Conservation (phyloP, 2,797 vertebrate species). For the Smutsia temminckii region DNA sequence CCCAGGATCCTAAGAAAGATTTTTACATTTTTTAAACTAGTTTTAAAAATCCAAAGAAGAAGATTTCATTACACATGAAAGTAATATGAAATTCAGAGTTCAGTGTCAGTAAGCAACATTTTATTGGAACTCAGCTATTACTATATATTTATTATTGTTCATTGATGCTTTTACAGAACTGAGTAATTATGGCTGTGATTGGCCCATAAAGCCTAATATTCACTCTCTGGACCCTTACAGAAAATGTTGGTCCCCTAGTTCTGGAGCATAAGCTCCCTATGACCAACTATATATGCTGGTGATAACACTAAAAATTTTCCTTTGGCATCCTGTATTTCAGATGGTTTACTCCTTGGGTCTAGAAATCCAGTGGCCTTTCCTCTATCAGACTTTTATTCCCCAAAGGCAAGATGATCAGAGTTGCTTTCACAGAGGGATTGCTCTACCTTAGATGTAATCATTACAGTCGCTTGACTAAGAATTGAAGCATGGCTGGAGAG, state of each 20-base stretch:
- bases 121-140: neutral
- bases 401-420: neutral
- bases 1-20: neutral
- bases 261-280: neutral
- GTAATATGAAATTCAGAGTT: constrained; percentile 11
- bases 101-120: neutral
- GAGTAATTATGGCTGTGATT: neutral
- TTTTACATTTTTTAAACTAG: constrained; percentile 23
- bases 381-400: neutral
- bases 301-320: neutral
- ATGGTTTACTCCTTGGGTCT: neutral
- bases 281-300: neutral
- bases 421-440: constrained; percentile 1
- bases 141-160: neutral
- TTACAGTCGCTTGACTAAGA: neutral
- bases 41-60: neutral
- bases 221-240: neutral
- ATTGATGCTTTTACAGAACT: neutral
- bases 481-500: neutral
- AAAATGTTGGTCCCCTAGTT: neutral
- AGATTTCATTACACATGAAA: neutral
- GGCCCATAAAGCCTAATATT: neutral
- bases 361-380: neutral
- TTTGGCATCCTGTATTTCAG: neutral
- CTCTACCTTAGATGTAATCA: neutral